Percentiles rank a stretch among this genome's conserved stretches.
Evolutionary conservation across 2,113 vertebrate genomes (phyloP).

Genomic region (Pseudorectes ferrugineus): DNA sequence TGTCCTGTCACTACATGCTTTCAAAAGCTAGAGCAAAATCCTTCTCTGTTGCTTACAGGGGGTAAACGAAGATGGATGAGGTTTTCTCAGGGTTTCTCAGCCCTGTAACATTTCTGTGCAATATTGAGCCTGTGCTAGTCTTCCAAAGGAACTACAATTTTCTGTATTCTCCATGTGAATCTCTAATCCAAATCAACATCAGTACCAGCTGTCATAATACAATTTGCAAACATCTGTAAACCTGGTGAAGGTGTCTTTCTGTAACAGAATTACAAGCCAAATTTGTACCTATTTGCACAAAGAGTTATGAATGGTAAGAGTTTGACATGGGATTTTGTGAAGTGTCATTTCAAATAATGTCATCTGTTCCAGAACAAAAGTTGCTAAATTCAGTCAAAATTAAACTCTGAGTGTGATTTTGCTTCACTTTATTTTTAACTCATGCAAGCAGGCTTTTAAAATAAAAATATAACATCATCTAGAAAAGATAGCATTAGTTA

Average conservation of each 20-base stretch:
- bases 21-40: neutral
- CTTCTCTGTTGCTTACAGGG: neutral
- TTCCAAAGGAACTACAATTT: neutral
- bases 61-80: fast-evolving
- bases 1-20: neutral
- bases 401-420: neutral
- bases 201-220: neutral
- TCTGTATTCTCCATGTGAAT: neutral
- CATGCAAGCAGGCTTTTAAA: neutral
- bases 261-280: neutral
- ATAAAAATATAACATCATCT: neutral
- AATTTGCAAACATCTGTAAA: neutral
- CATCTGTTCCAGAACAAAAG: neutral
- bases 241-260: neutral
- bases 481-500: neutral
- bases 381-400: neutral
- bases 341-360: neutral
- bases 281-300: neutral
- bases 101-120: neutral
- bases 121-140: neutral
- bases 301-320: neutral
- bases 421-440: neutral
- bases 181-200: neutral
- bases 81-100: neutral
- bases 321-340: neutral